Percentiles rank a stretch among this genome's conserved stretches.
Evolutionary conservation across 2,888 invertebrate genomes (phyloP).

Genomic region (Drosophila melanosoma): DNA sequence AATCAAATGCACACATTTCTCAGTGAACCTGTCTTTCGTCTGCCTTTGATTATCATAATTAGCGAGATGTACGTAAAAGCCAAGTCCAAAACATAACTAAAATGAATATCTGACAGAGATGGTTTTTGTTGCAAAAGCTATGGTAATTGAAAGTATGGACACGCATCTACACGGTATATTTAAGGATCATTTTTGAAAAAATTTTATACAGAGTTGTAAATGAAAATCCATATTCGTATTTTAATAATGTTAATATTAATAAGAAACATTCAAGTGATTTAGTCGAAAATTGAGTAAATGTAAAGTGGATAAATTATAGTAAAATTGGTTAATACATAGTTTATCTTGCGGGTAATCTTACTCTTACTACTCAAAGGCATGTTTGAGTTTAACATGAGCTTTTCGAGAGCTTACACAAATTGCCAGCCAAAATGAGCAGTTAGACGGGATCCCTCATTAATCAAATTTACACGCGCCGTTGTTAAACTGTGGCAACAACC

Average conservation of each 20-base stretch:
- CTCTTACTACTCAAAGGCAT: background rate
- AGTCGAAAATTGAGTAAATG: conserved; percentile 49
- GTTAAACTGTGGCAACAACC: conserved; percentile 57
- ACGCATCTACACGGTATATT: background rate
- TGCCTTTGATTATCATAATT: background rate
- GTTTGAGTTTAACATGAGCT: conserved; percentile 14
- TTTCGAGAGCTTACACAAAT: conserved; percentile 11
- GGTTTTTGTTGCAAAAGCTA: background rate
- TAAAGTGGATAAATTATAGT: conserved; percentile 40
- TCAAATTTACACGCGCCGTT: conserved; percentile 74
- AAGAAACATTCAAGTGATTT: conserved; percentile 35
- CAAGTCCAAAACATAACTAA: background rate
- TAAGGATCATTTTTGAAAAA: background rate
- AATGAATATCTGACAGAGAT: background rate
- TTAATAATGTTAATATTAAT: too few relatives aligned
- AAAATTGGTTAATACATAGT: conserved; percentile 49
- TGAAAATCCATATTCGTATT: too few relatives aligned
- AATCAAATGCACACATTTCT: background rate
- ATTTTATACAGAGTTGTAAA: background rate
- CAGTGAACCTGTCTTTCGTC: background rate
- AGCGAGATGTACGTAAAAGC: background rate
- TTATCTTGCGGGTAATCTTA: conserved; percentile 14
- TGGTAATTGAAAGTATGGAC: background rate
- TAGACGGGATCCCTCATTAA: conserved; percentile 60
- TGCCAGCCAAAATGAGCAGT: conserved; percentile 18